Percentiles rank a stretch among this genome's conserved stretches.
phyloP scores from a whole-genome alignment of 1,140 invertebrate species.

The Limonius californicus region DNA sequence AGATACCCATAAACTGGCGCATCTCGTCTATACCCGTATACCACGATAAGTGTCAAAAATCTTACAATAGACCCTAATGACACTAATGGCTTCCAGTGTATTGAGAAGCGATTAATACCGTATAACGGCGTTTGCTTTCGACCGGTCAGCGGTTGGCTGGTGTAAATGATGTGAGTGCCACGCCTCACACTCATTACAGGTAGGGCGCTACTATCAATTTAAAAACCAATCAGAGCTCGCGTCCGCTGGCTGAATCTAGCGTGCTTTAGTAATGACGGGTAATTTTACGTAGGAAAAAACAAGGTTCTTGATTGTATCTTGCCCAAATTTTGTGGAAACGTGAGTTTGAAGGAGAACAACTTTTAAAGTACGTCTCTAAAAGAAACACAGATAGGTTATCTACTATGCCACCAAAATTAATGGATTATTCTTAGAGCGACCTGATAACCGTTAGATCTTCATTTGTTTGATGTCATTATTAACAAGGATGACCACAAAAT shows the following conservation, averaged over 20 bases:
- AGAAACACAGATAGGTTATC: background rate
- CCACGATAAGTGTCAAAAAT: too few relatives aligned
- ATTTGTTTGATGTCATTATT: too few relatives aligned
- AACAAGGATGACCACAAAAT: too few relatives aligned
- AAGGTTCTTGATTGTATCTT: conserved; percentile 34
- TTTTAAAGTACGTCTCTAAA: background rate
- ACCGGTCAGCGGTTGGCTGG: conserved; percentile 43
- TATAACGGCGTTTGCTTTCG: conserved; percentile 24
- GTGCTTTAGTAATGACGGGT: conserved; percentile 41
- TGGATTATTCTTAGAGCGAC: too few relatives aligned
- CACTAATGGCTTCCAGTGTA: conserved; percentile 41
- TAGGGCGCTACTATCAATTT: conserved; percentile 44
- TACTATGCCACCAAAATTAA: too few relatives aligned
- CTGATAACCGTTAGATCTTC: too few relatives aligned
- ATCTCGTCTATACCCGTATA: too few relatives aligned
- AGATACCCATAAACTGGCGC: too few relatives aligned
- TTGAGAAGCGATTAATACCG: conserved; percentile 44
- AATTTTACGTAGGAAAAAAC: conserved; percentile 41
- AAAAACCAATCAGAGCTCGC: conserved; percentile 41
- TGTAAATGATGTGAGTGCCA: conserved; percentile 45
- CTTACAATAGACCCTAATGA: conserved; percentile 31
- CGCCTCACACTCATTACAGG: conserved; percentile 43
- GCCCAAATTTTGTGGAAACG: conserved; percentile 3
- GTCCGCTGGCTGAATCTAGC: conserved; percentile 32
- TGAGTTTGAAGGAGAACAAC: conserved; percentile 3